These are phyloP conservation scores for Lepisosteus oculatus DNA, from an alignment of 2,113 vertebrate species.

Conservation along the genomic window DNA sequence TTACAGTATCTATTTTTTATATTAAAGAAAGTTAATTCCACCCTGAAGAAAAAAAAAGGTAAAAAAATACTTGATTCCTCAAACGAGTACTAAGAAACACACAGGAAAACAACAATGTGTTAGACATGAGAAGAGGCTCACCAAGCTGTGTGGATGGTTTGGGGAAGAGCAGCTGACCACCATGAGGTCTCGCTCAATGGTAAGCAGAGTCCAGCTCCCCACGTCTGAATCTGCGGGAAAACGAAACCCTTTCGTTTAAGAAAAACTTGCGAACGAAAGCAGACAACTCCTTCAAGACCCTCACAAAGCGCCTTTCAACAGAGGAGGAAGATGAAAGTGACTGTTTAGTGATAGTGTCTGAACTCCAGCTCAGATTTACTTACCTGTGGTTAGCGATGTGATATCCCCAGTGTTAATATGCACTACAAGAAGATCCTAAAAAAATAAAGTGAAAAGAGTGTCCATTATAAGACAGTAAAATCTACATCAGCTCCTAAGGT, in stretches of 20 bases:
- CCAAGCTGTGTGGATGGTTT: slow-evolving; percentile 72
- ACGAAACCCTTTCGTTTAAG: too few species aligned
- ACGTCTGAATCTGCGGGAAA: slow-evolving; percentile 50
- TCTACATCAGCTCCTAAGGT: neutral
- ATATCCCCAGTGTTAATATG: slow-evolving; percentile 59
- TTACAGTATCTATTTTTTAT: too few species aligned
- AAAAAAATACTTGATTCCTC: too few species aligned
- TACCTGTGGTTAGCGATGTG: slow-evolving; percentile 65
- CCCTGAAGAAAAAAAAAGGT: too few species aligned
- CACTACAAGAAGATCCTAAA: slow-evolving; percentile 67
- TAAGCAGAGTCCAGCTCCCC: slow-evolving; percentile 72
- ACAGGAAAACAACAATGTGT: too few species aligned
- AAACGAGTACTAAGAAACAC: too few species aligned
- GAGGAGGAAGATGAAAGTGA: too few species aligned
- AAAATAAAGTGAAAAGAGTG: neutral
- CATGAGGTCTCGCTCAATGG: slow-evolving; percentile 79
- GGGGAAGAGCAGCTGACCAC: slow-evolving; percentile 85
- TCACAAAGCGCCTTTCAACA: too few species aligned
- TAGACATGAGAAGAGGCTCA: slow-evolving; percentile 43
- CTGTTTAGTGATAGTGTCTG: too few species aligned
- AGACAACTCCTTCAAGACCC: too few species aligned
- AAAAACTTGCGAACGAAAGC: too few species aligned
- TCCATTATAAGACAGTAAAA: neutral
- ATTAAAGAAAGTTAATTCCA: too few species aligned
- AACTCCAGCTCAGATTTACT: slow-evolving; percentile 28